Percentiles rank a stretch among this genome's conserved stretches.
phyloP scores from a whole-genome alignment of 2,888 invertebrate genomes.

The Eupelmus urozonus region DNA sequence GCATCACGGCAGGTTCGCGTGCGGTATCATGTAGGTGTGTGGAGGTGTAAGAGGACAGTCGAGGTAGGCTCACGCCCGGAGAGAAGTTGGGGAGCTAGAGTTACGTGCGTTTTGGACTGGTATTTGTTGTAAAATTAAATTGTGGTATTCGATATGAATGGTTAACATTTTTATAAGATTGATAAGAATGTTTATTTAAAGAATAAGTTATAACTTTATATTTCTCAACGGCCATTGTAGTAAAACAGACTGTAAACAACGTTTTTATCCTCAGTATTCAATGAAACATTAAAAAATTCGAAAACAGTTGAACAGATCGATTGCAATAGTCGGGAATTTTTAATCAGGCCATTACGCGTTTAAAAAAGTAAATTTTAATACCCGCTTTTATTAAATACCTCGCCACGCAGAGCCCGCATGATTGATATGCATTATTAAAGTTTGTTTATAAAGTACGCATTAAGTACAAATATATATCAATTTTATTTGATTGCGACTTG shows the following conservation, averaged over 20 bases:
- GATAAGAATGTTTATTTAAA: too few relatives aligned
- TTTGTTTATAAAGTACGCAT: conserved; percentile 28
- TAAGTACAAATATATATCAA: conserved; percentile 47
- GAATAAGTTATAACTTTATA: too few relatives aligned
- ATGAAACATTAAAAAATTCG: too few relatives aligned
- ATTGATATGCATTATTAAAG: conserved; percentile 2
- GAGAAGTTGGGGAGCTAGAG: neutral
- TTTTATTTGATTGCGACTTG: conserved; percentile 45
- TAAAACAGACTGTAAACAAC: neutral
- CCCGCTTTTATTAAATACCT: too few relatives aligned
- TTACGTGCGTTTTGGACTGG: too few relatives aligned
- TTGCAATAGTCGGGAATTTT: too few relatives aligned
- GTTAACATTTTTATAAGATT: too few relatives aligned
- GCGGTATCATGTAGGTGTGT: neutral
- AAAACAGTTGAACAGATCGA: too few relatives aligned
- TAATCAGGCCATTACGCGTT: neutral
- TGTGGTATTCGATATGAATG: too few relatives aligned
- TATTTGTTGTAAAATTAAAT: too few relatives aligned
- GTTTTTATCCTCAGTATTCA: neutral
- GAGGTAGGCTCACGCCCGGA: conserved; percentile 59
- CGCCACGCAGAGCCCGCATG: neutral
- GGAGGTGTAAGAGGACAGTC: neutral
- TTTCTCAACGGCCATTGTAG: too few relatives aligned
- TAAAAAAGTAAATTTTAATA: too few relatives aligned
- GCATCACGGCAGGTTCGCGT: conserved; percentile 70